These are phyloP conservation scores for Pemphigus obesinymphae DNA, from an alignment of 1,140 invertebrate genomes.

Conservation along the genomic window DNA sequence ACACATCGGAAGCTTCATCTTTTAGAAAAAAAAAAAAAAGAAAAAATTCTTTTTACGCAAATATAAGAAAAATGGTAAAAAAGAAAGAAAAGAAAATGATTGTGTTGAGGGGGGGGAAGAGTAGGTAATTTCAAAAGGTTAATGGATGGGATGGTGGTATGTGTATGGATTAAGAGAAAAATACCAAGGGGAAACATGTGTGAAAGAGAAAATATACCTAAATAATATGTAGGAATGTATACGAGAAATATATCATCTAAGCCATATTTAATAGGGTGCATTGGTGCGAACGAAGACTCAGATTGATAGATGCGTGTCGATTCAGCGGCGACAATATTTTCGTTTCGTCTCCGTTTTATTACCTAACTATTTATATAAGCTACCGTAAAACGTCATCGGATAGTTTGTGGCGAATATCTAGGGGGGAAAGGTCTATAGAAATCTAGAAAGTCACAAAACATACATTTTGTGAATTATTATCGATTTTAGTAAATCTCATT, in stretches of 20 bases:
- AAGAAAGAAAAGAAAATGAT: neutral
- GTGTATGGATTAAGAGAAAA: neutral
- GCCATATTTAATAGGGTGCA: conserved; percentile 4
- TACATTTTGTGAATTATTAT: too few relatives aligned
- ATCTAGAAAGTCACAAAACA: too few relatives aligned
- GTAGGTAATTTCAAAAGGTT: neutral
- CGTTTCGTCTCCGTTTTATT: neutral
- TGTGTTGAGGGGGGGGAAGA: neutral
- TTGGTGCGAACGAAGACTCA: neutral
- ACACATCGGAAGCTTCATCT: neutral
- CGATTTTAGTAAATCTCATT: too few relatives aligned
- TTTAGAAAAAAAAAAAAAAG: neutral
- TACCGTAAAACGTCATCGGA: neutral
- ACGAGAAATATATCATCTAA: neutral
- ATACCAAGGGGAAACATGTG: neutral
- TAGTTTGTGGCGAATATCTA: too few relatives aligned
- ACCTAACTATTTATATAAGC: neutral
- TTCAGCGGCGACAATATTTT: neutral
- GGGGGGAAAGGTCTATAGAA: too few relatives aligned
- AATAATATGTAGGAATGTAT: too few relatives aligned
- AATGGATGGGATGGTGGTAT: neutral
- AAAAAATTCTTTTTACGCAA: neutral
- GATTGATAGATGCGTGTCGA: conserved; percentile 9
- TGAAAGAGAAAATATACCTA: neutral
- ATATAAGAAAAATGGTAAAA: conserved; percentile 2